phyloP scores from a whole-genome alignment of 2,113 vertebrate species.

The Tetraodon nigroviridis region DNA sequence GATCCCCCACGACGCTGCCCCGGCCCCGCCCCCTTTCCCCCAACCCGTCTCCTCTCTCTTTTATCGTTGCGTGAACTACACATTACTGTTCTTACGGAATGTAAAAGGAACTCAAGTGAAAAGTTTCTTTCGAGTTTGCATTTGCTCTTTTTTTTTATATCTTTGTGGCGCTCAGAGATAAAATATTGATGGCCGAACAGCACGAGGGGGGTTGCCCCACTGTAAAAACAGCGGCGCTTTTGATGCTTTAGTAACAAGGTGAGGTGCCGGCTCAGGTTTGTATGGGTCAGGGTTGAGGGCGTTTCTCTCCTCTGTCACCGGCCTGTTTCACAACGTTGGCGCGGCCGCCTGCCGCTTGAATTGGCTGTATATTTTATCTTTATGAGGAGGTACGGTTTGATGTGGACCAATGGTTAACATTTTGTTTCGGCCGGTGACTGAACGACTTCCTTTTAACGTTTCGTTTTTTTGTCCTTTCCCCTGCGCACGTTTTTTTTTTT shows the following conservation, averaged over 20 bases:
- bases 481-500: slow-evolving; percentile 2
- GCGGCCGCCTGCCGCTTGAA: slow-evolving; percentile 20
- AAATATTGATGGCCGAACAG: too few relatives aligned
- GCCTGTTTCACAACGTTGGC: slow-evolving; percentile 7
- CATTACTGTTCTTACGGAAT: slow-evolving; percentile 3
- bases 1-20: slow-evolving; percentile 55
- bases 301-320: too few relatives aligned
- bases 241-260: too few relatives aligned
- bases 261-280: too few relatives aligned
- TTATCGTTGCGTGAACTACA: slow-evolving; percentile 11
- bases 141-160: too few relatives aligned
- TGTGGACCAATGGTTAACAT: slow-evolving; percentile 1
- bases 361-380: slow-evolving; percentile 21
- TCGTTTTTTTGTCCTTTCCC: neutral
- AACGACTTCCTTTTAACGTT: neutral
- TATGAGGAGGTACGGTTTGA: slow-evolving; percentile 16
- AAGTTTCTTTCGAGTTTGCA: neutral
- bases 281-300: neutral
- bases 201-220: too few relatives aligned
- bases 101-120: neutral
- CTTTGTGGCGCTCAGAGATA: too few relatives aligned
- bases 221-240: too few relatives aligned
- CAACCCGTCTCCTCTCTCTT: slow-evolving; percentile 17
- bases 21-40: slow-evolving; percentile 41
- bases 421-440: slow-evolving; percentile 4